Evolutionary conservation across 2,113 vertebrate genomes (phyloP), one percentile per base, ranked within the genome.

Genomic region (Nerophis ophidion): DNA sequence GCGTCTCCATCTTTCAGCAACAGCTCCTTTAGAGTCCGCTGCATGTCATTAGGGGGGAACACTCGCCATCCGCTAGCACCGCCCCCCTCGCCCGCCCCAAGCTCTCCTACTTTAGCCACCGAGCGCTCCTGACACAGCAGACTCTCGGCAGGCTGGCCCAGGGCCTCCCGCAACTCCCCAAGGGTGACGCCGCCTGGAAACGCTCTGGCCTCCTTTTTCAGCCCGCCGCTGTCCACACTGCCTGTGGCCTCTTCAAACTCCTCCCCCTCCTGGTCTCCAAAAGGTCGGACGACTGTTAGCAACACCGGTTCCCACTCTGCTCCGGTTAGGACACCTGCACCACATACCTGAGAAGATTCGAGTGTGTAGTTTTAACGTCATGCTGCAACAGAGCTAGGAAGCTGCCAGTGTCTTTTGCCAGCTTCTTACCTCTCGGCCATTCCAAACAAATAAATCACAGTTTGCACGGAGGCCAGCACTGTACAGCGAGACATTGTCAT

Each of bases 361-460:
- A 52, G 5, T 26, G 5, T 5, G 26, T 26, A 26, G 11, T 17
- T 56, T 16, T 17, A 19, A 6, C 38, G 0, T 40, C 38, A 40
- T 8, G 38, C 8, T 40, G 38, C 10, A 40, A 40, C 38, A 40
- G 38, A 40, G 8, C 8, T 9, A 8, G 38, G 8, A 40, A 40
- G 6, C 40, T 44, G 11, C 40, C 12, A 12, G 40, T 44, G 40
- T 40, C 3, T 40, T 8, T 40, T 9, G 1, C 38, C 38, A 9
- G 38, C 8, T 60, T 26, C 60, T 90, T 85, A 97, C 96, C 92
- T 98, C 92, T 65, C 85, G 91, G 51, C 96, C 94, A 55, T 98
- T 94, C 96, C 96, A 98, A 15, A 97, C 88, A 53, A 98, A 98
- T 77, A 98, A 52, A 50, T 95, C 90, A 66, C 89, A 83, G 75